Evolutionary conservation across 2,797 vertebrate genomes (phyloP).

Genomic region (Cyclura pinguis): DNA sequence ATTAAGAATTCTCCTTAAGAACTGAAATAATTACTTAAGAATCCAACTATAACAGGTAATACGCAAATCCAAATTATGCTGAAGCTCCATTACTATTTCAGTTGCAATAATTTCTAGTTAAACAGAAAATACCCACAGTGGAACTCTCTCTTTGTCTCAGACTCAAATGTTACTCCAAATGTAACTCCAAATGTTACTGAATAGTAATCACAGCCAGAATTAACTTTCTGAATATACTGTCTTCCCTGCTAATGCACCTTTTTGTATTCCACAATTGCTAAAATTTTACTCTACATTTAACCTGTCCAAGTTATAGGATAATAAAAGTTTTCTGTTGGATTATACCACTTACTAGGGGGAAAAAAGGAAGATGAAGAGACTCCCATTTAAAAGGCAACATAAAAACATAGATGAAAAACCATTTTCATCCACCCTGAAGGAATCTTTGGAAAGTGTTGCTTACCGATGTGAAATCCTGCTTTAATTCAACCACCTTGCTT

Average conservation of each 20-base stretch:
- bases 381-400: conserved; percentile 35
- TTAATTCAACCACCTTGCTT: conserved; percentile 95
- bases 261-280: conserved; percentile 10
- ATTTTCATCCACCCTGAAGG: conserved; percentile 30
- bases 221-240: background rate
- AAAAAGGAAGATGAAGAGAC: conserved; percentile 3
- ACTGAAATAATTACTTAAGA: background rate
- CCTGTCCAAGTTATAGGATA: conserved; percentile 21
- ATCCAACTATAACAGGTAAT: background rate
- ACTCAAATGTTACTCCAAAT: background rate
- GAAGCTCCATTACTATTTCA: background rate
- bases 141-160: background rate
- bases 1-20: background rate
- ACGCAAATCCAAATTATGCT: background rate
- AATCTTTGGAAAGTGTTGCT: conserved; percentile 73
- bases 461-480: conserved; percentile 98
- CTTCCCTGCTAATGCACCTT: background rate
- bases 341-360: conserved; percentile 11
- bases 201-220: background rate
- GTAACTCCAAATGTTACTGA: background rate
- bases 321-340: conserved; percentile 35
- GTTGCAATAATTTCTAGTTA: background rate
- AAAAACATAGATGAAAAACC: conserved; percentile 24
- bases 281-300: conserved; percentile 45
- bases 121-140: background rate